These are phyloP conservation scores for Trichomycterus rosablanca DNA, from an alignment of 2,113 vertebrate species.

Conservation along the genomic window DNA sequence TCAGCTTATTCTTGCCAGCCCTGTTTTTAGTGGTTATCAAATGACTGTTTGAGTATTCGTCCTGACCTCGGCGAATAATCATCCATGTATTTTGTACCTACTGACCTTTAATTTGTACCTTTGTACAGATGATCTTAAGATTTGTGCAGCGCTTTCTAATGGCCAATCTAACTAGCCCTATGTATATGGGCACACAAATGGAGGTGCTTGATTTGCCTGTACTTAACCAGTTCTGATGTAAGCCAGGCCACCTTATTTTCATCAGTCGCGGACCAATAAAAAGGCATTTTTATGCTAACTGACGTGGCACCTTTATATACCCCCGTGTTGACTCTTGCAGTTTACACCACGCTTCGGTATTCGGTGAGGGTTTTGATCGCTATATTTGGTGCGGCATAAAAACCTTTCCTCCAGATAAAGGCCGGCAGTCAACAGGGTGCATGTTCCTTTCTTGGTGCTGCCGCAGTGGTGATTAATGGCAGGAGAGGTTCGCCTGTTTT, in stretches of 20 bases:
- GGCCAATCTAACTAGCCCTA: no score
- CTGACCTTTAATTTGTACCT: no score
- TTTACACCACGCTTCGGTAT: slow-evolving; percentile 30
- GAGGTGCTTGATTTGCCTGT: slow-evolving; percentile 3
- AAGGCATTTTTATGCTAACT: slow-evolving; percentile 34
- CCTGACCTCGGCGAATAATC: no score
- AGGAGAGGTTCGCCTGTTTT: slow-evolving; percentile 38
- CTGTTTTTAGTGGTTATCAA: no score
- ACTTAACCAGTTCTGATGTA: not conserved
- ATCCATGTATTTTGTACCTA: no score
- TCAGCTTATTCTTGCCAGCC: no score
- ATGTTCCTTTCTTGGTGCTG: slow-evolving; percentile 68
- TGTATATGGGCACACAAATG: no score
- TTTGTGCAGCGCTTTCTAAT: no score
- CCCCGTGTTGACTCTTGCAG: slow-evolving; percentile 54
- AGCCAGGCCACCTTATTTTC: not conserved
- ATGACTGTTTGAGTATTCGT: no score
- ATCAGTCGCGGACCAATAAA: slow-evolving; percentile 14
- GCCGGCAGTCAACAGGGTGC: slow-evolving; percentile 39
- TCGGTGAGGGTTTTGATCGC: slow-evolving; percentile 49
- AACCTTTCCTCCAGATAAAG: slow-evolving; percentile 51
- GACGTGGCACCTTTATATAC: slow-evolving; percentile 53
- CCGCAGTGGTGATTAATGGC: slow-evolving; percentile 51
- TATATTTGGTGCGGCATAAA: slow-evolving; percentile 72
- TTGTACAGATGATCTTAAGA: no score